A percentile compares a stretch with the other conserved stretches of the same genome.
phyloP scores from a whole-genome alignment of 2,113 vertebrate genomes.

The Syngnathus scovelli region DNA sequence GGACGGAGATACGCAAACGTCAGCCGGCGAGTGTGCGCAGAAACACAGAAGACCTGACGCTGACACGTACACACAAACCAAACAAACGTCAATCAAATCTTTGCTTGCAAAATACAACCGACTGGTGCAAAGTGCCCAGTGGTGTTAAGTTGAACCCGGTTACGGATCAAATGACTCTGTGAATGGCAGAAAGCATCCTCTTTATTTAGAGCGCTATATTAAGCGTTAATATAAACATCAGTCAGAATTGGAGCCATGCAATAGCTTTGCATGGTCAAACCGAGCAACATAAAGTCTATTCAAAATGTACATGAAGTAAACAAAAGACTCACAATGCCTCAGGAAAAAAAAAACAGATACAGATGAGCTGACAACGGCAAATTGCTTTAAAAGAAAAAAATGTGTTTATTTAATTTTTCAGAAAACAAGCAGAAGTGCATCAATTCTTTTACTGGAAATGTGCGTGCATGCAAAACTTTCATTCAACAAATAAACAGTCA shows the following conservation, averaged over 20 bases:
- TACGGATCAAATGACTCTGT: conserved; percentile 22
- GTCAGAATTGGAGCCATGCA: conserved; percentile 51
- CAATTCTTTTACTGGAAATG: conserved; percentile 25
- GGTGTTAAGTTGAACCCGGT: neutral
- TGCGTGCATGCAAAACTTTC: conserved; percentile 12
- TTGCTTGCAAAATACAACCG: neutral
- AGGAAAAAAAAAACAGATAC: conserved; percentile 17
- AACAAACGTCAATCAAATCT: neutral
- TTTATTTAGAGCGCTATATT: conserved; percentile 65
- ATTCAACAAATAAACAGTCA: neutral
- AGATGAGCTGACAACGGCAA: conserved; percentile 8
- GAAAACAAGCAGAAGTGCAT: conserved; percentile 38
- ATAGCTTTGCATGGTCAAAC: conserved; percentile 47
- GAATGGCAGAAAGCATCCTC: conserved; percentile 35
- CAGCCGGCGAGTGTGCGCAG: conserved; percentile 23
- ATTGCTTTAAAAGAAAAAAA: conserved; percentile 33
- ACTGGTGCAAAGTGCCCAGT: neutral
- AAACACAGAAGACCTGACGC: conserved; percentile 27
- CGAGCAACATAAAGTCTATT: neutral
- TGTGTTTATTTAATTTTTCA: conserved; percentile 9
- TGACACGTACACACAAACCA: conserved; percentile 43
- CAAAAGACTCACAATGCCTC: conserved; percentile 9
- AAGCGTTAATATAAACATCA: conserved; percentile 49
- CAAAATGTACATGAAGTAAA: conserved; percentile 15
- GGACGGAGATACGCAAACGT: conserved; percentile 28